A percentile compares a stretch with the other conserved stretches of the same genome.
phyloP scores from a whole-genome alignment of 2,797 vertebrate genomes.

The Triplophysa bombifrons region DNA sequence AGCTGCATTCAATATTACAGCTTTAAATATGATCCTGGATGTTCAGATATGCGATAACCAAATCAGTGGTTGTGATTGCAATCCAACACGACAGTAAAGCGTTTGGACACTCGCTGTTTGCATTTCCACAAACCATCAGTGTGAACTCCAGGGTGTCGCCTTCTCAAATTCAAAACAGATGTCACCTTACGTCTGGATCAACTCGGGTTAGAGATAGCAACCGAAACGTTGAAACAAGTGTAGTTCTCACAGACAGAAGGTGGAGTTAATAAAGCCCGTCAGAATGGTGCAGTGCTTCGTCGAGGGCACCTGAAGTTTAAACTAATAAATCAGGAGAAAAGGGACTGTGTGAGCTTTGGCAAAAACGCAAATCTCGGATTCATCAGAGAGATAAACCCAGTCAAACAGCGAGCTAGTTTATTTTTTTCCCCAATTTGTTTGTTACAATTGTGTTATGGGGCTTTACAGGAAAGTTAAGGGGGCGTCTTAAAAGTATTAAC shows the following conservation, averaged over 20 bases:
- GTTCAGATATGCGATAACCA: background rate
- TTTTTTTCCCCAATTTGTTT: conserved; percentile 23
- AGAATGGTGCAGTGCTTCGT: background rate
- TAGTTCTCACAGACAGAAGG: conserved; percentile 46
- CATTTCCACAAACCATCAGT: conserved; percentile 28
- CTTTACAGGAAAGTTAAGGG: conserved; percentile 16
- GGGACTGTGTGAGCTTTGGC: conserved; percentile 16
- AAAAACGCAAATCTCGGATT: conserved; percentile 11
- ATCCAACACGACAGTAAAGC: conserved; percentile 35
- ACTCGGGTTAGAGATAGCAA: conserved; percentile 41
- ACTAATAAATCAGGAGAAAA: conserved; percentile 39
- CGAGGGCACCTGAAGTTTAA: conserved; percentile 43
- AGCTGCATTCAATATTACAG: background rate
- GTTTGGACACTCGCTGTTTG: conserved; percentile 45
- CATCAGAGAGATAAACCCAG: conserved; percentile 2
- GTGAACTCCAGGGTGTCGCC: conserved; percentile 32
- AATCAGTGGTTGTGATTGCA: conserved; percentile 43
- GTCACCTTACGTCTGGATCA: conserved; percentile 50
- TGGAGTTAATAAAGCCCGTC: conserved; percentile 47
- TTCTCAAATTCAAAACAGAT: conserved; percentile 58
- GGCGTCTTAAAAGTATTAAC: conserved; percentile 43
- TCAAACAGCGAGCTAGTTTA: conserved; percentile 22
- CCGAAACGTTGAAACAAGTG: conserved; percentile 40
- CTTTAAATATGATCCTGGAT: background rate
- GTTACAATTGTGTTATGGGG: conserved; percentile 26